Evolutionary conservation across 2,888 invertebrate species (phyloP).

Genomic region (Argyresthia albistria): DNA sequence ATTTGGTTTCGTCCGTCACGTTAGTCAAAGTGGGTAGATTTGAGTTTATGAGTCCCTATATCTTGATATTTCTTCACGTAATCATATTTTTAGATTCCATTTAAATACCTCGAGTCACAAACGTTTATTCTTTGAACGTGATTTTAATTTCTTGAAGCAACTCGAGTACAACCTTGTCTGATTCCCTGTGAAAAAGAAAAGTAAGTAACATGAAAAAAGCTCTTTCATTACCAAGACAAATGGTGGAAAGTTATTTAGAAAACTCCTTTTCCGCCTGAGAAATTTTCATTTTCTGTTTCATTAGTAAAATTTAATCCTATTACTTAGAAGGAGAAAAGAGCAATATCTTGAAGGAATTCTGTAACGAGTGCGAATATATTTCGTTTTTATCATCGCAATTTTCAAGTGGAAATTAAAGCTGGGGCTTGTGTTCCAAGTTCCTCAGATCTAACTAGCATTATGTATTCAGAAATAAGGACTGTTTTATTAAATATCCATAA

Average conservation of each 20-base stretch:
- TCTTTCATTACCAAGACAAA: conserved; percentile 46
- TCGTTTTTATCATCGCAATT: conserved; percentile 27
- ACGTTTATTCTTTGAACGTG: no score
- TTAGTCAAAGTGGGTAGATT: no score
- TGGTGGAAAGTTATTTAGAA: conserved; percentile 46
- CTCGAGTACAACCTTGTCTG: neutral
- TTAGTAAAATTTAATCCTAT: conserved; percentile 63
- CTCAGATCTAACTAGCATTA: no score
- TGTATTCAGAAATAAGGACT: no score
- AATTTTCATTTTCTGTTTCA: conserved; percentile 63
- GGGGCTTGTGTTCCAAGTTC: no score
- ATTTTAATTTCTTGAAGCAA: no score
- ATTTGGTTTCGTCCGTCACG: no score
- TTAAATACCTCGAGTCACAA: no score
- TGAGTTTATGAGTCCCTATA: no score
- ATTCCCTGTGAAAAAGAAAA: neutral
- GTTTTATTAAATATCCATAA: no score
- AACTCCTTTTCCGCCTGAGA: conserved; percentile 41
- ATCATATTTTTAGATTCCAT: no score
- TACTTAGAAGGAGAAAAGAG: conserved; percentile 37
- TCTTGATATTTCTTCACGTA: no score
- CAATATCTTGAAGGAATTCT: conserved; percentile 43
- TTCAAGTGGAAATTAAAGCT: conserved; percentile 25
- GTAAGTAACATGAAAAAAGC: conserved; percentile 17
- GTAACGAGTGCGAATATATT: conserved; percentile 37